Evolutionary conservation across 2,113 vertebrate species (phyloP), one percentile per base, ranked within the genome.

Genomic region (Apodemus sylvaticus): DNA sequence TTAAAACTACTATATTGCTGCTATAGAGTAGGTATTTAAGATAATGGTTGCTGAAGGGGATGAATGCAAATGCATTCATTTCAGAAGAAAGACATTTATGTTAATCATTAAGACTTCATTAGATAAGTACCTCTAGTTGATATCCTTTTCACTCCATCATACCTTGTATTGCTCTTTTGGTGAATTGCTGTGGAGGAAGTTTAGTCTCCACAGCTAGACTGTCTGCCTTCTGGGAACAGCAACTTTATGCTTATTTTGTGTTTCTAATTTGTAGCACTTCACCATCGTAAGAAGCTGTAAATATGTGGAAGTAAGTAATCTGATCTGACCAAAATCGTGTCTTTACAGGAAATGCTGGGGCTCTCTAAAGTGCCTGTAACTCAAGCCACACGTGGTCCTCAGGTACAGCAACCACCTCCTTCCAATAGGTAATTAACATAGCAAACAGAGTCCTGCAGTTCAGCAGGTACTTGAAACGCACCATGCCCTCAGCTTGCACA

Each of bases 261-360:
- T 95, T 71, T 39, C 60, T 90, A 31, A 45, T 74, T 64, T 85
- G 36, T 90, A 68, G 39, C 12, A 88, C 16, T 78, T 88, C 55
- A 62, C 64, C 14, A 16, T 90, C 12, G 22, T 89, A 74, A 91
- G 71, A 77, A 62, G 90, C 90, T 93, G 71, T 89, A 66, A 66
- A 81, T 93, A 91, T 95, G 66, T 95, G 68, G 64, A 82, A 90
- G 45, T 91, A 91, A 92, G 60, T 83, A 93, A 73, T 58, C 58
- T 3, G 13, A 77, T 96, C 68, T 94, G 31, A 93, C 22, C 74
- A 26, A 86, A 62, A 48, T 93, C 62, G 29, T 97, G 66, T 97
- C 73, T 94, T 97, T 95, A 5, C 98, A 99, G 99, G 99, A 99
- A 98, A 99, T 99, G 99, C 97, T 99, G 51, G 99, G 99, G 17